Percentiles rank a stretch among this genome's conserved stretches.
phyloP scores from a whole-genome alignment of 1,140 invertebrate species.

The Oreohelix idahoensis region DNA sequence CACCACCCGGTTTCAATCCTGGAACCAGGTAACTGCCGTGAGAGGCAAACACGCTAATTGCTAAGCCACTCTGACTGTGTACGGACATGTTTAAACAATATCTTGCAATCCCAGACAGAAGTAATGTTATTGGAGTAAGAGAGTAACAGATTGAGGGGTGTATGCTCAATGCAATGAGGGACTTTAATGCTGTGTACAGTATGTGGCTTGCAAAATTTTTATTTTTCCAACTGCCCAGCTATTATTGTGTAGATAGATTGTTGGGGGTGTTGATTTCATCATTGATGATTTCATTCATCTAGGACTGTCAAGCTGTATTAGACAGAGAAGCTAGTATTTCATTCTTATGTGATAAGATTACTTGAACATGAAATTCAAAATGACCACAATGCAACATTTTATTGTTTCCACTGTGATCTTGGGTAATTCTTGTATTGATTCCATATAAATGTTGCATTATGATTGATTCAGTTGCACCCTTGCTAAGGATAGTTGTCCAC shows the following conservation, averaged over 20 bases:
- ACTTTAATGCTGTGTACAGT: not conserved
- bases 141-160: no score
- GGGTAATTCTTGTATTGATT: not conserved
- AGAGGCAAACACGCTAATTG: no score
- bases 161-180: not conserved
- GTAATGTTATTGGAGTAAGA: no score
- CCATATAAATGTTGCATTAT: not conserved
- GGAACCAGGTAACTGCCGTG: no score
- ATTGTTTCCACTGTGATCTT: not conserved
- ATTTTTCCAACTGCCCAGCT: not conserved
- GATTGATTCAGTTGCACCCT: not conserved
- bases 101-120: no score
- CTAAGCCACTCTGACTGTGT: no score
- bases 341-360: not conserved
- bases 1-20: no score
- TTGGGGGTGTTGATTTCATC: not conserved
- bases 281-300: no score
- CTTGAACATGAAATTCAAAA: not conserved
- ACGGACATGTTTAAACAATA: no score
- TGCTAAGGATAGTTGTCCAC: no score
- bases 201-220: not conserved
- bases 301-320: not conserved
- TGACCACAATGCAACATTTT: not conserved
- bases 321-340: not conserved
- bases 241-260: not conserved